Base-by-base conservation (phyloP, 1,140 invertebrate genomes). In the Akabosia matsudoensis region DNA sequence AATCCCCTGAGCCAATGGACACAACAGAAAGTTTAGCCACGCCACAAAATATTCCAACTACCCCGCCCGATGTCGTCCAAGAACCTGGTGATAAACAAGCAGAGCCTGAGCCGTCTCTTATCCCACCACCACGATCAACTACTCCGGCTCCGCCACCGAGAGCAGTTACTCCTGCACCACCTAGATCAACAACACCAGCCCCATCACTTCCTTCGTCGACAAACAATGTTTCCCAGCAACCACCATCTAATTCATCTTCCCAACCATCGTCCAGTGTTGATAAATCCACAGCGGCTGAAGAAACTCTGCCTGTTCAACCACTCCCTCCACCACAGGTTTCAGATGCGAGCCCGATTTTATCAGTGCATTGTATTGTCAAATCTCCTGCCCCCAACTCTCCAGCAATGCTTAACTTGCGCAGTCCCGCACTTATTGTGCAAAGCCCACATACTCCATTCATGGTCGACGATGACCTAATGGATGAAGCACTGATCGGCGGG, bases 381-480 rank as follows among this genome's bases (percentile, higher is more conserved):
- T 92, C 91, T 74, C 91, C 91, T 10, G 30, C 52, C 7, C 74
- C 74, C 1, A 78, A 78, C 24, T 79, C 78, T 16, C 78, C 78
- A n/a, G n/a, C n/a, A 22, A 52, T 33, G 33, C 72, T 74, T 26
- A 76, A 81, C 18, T 61, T 82, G 1, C 70, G 78, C n/a, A 90
- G 90, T 18, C 91, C 90, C 83, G 54, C 54, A n/a, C 22, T 67
- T 24, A 67, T 90, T 13, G 87, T 79, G 0, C 88, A 90, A 0
- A 91, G 91, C 7, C 91, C 91, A 1, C 91, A 91, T 82, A 91
- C 91, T 2, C 89, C 89, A 3, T 92, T 90, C 79, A 91, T 92
- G 75, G 93, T 93, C 74, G 93, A 95, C 82, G 93, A 95, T 83
- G 93, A 95, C 82, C 88, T 95, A 1, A 94, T 95, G 91, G 93